Conservation (phyloP, 92 coral and sea anemone genomes). For the Epizoanthus scotinus region DNA sequence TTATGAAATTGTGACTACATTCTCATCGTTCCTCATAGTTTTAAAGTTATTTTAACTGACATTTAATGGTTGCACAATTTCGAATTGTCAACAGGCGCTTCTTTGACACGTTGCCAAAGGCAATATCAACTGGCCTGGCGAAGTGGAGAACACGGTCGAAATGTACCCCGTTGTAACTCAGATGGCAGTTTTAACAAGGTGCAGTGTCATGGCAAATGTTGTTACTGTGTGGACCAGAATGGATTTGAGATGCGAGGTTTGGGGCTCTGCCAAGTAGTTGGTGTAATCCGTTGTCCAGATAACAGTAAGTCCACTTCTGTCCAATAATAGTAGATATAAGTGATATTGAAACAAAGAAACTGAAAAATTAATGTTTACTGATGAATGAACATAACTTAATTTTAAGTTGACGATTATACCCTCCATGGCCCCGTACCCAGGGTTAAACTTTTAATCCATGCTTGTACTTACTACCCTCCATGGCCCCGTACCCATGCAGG, state of each 20-base stretch:
- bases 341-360: too few relatives aligned
- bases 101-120: conserved; percentile 54
- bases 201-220: conserved; percentile 52
- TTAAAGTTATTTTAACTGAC: too few relatives aligned
- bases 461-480: too few relatives aligned
- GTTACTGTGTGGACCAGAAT: conserved; percentile 57
- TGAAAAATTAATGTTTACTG: too few relatives aligned
- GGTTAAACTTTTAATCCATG: too few relatives aligned
- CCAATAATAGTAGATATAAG: not conserved
- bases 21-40: too few relatives aligned
- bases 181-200: conserved; percentile 58
- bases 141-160: conserved; percentile 1
- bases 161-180: conserved; percentile 54
- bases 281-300: conserved; percentile 16
- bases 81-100: conserved; percentile 11
- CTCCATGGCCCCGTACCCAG: too few relatives aligned
- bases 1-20: too few relatives aligned
- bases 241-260: conserved; percentile 45
- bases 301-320: conserved; percentile 8
- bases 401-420: too few relatives aligned
- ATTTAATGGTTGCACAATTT: too few relatives aligned
- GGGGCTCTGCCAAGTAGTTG: conserved; percentile 32
- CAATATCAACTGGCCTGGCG: conserved; percentile 49
- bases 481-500: too few relatives aligned
- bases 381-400: too few relatives aligned